A percentile compares a stretch with the other conserved stretches of the same genome.
Evolutionary conservation across 1,140 invertebrate genomes (phyloP).

Genomic region (Melanaphis sacchari): DNA sequence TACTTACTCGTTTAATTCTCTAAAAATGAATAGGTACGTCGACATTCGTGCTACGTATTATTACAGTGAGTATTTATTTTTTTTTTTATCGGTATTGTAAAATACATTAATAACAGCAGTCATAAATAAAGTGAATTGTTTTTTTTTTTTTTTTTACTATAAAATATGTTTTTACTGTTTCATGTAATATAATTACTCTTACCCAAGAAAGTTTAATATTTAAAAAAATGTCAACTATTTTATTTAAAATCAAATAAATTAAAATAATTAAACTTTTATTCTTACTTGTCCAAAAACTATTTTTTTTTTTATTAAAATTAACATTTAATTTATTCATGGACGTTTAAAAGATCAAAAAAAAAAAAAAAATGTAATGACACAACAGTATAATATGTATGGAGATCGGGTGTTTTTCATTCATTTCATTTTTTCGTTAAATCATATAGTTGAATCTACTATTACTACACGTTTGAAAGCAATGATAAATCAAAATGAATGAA

Average conservation of each 20-base stretch:
- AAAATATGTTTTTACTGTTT: not conserved
- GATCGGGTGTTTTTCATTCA: not conserved
- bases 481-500: not conserved
- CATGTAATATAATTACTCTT: not conserved
- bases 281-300: not conserved
- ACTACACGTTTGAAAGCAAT: not conserved
- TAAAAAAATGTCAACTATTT: not conserved
- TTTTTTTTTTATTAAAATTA: not conserved
- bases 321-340: not conserved
- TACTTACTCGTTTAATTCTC: not conserved
- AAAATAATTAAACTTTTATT: not conserved
- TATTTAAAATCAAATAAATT: not conserved
- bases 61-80: not conserved
- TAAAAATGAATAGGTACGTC: not conserved
- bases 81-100: not conserved
- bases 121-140: not conserved
- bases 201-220: not conserved
- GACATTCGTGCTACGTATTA: not conserved
- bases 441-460: not conserved
- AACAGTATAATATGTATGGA: not conserved
- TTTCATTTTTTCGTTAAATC: not conserved
- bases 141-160: not conserved
- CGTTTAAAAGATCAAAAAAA: not conserved
- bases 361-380: not conserved
- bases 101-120: not conserved